Conservation (phyloP, 2,797 vertebrate species). For the Fundulus diaphanus region DNA sequence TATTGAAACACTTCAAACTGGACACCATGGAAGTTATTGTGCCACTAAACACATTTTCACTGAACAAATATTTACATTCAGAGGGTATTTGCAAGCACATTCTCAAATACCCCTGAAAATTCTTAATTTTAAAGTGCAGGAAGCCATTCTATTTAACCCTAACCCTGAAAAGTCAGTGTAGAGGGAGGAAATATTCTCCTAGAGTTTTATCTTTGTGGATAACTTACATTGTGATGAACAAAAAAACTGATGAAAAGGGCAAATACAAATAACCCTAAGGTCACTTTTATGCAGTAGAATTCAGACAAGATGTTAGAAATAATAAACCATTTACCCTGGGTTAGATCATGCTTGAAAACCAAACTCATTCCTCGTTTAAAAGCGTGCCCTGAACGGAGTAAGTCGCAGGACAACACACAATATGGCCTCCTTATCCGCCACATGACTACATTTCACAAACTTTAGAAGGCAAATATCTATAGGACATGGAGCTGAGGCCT, state of each 20-base stretch:
- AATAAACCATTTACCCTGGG: background rate
- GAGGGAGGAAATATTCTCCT: background rate
- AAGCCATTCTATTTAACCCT: background rate
- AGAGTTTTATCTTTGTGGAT: conserved; percentile 56
- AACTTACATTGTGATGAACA: conserved; percentile 58
- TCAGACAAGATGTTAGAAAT: background rate
- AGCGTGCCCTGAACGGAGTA: conserved; percentile 24
- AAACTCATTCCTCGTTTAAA: background rate
- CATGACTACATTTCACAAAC: conserved; percentile 53
- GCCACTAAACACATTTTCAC: background rate
- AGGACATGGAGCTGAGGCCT: conserved; percentile 32
- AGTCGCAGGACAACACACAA: conserved; percentile 19
- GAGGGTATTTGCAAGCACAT: background rate
- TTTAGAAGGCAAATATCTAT: conserved; percentile 39
- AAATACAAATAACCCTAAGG: conserved; percentile 20
- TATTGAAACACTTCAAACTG: background rate
- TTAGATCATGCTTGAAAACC: background rate
- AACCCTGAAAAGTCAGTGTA: background rate
- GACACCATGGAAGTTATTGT: background rate
- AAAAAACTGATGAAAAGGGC: conserved; percentile 40
- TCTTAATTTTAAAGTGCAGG: background rate
- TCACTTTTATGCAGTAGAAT: conserved; percentile 10
- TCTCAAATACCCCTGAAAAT: background rate
- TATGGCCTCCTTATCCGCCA: conserved; percentile 35
- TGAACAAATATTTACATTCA: background rate